Evolutionary conservation across 1,140 invertebrate genomes (phyloP), one percentile per base, ranked within the genome.

Genomic region (Meloidogyne chitwoodi): DNA sequence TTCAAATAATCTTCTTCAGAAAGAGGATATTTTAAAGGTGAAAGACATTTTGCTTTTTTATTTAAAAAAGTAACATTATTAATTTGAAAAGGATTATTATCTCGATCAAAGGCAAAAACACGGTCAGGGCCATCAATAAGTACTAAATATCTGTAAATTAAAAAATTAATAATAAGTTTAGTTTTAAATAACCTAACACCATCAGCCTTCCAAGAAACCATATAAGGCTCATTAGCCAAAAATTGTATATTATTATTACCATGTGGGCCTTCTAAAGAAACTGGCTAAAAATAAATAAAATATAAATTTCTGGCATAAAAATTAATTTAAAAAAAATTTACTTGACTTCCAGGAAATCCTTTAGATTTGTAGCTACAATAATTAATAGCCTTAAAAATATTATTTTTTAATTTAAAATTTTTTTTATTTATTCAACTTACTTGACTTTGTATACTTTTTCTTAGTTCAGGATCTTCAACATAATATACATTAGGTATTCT

Each of bases 181-280:
- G 34, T n/a, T 56, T 56, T 27, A 19, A 73, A 72, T 79, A 85
- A 93, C 91, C 95, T 92, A 19, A 92, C 94, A 29, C 97, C 97
- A 89, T 99, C 97, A 19, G 97, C 97, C 88, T 99, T 99, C 96
- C 96, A 99, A 0, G 95, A 98, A 4, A 99, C 96, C 85, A 91
- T 91, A 85, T 99, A 99, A 0, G 92, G 92, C 85, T 93, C 93
- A 77, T 92, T 84, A 64, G 90, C 88, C 1, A 99, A 88, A 12
- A 92, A 89, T 63, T 88, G 89, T 16, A 99, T 90, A 88, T 99
- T 99, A 0, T 91, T 85, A 3, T 89, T 87, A 84, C 94, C 92
- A 14, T 80, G 74, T n/a, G 84, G 83, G 4, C 72, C 38, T 72
- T 84, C 83, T 94, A 99, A 96, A 0, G 95, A 98, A 0, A 99